These are phyloP conservation scores for Thecophora atra DNA, from an alignment of 2,888 invertebrate species.

Conservation along the genomic window DNA sequence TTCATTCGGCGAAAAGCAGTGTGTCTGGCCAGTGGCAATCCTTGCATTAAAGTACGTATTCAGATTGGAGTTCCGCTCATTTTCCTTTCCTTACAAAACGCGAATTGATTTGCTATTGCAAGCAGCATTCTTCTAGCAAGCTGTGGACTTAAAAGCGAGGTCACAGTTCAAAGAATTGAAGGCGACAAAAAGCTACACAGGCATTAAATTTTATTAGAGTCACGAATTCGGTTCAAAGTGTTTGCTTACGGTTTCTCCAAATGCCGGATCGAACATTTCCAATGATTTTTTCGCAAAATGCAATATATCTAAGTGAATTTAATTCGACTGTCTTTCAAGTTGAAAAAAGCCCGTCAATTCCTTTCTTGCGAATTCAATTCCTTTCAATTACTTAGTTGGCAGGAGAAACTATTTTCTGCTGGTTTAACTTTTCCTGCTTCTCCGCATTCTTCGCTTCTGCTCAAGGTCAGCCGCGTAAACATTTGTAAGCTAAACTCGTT, in stretches of 20 bases:
- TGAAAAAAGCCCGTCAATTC: constrained; percentile 21
- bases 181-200: no score
- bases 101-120: no score
- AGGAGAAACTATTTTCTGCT: constrained; percentile 11
- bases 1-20: neutral
- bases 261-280: no score
- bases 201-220: no score
- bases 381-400: constrained; percentile 27
- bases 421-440: neutral
- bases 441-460: neutral
- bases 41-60: neutral
- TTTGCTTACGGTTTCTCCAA: no score
- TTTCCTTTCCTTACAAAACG: no score
- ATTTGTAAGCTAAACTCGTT: constrained; percentile 3
- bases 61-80: neutral
- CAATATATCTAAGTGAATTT: constrained; percentile 10
- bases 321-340: constrained; percentile 26
- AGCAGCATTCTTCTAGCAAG: no score
- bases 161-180: no score
- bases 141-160: no score
- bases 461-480: constrained; percentile 11
- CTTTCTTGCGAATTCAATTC: neutral
- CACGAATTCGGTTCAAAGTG: no score
- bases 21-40: neutral
- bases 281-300: neutral